Percentiles rank a stretch among this genome's conserved stretches.
Conservation (phyloP, 2,888 invertebrate genomes). For the Eubasilissa splendida region DNA sequence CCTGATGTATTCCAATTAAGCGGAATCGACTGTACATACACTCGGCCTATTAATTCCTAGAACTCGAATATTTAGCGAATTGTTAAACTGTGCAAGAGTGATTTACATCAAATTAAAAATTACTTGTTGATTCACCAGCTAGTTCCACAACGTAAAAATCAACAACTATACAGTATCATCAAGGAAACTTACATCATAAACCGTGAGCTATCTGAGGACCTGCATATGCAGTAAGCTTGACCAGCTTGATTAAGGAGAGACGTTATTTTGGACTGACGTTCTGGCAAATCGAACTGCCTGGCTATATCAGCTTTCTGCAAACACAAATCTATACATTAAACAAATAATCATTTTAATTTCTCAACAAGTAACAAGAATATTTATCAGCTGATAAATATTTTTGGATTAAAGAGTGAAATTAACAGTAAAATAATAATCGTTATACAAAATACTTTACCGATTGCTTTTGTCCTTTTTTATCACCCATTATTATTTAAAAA, state of each 20-base stretch:
- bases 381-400: not conserved
- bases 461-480: slow-evolving; percentile 52
- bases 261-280: slow-evolving; percentile 92
- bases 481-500: slow-evolving; percentile 43
- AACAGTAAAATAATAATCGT: not conserved
- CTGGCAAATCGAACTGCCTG: slow-evolving; percentile 89
- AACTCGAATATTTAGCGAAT: too few relatives aligned
- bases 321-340: not conserved
- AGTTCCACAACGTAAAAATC: too few relatives aligned
- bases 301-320: slow-evolving; percentile 90
- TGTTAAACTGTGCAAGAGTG: too few relatives aligned
- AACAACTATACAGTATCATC: not conserved
- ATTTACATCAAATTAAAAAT: too few relatives aligned
- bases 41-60: too few relatives aligned
- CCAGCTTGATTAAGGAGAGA: slow-evolving; percentile 90
- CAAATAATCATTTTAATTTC: not conserved
- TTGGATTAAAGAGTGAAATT: not conserved
- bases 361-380: not conserved
- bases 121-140: too few relatives aligned
- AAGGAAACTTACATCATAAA: slow-evolving; percentile 90
- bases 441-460: slow-evolving; percentile 42
- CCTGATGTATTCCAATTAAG: too few relatives aligned
- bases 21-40: too few relatives aligned
- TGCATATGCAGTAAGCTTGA: slow-evolving; percentile 95
- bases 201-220: slow-evolving; percentile 92